phyloP scores from a whole-genome alignment of 2,797 vertebrate species.

The Propithecus perrieri region DNA sequence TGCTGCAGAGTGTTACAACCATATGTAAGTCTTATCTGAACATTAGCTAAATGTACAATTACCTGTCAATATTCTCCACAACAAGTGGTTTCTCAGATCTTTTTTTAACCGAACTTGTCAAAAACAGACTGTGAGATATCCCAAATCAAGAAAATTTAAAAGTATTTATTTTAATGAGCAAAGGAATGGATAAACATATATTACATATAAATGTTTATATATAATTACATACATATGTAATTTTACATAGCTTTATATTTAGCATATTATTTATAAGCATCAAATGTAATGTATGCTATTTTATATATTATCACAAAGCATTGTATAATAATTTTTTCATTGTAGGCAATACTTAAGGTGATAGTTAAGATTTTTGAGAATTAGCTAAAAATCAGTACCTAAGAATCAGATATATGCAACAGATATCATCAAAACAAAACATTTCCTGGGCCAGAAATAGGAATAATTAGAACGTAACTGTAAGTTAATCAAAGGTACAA shows the following conservation, averaged over 20 bases:
- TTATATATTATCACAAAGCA: conserved; percentile 9
- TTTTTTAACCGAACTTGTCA: neutral
- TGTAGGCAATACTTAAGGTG: neutral
- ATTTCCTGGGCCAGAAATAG: neutral
- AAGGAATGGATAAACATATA: neutral
- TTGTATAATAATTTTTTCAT: neutral
- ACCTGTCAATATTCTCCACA: neutral
- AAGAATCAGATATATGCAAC: neutral
- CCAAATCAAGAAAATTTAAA: neutral
- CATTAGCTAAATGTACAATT: neutral
- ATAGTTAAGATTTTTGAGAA: conserved; percentile 3
- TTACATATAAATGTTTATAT: neutral
- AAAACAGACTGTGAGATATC: neutral
- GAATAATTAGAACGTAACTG: neutral
- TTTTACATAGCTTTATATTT: neutral
- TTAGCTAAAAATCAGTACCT: conserved; percentile 3
- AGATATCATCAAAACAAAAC: neutral
- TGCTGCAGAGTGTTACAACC: neutral
- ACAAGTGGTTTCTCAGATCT: neutral
- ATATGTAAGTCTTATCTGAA: neutral
- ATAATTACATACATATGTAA: neutral
- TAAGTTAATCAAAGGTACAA: neutral
- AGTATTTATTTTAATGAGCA: neutral
- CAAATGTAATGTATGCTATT: neutral
- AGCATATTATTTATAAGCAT: neutral